Evolutionary conservation across 1,140 invertebrate genomes (phyloP).

Genomic region (Maniola jurtina): DNA sequence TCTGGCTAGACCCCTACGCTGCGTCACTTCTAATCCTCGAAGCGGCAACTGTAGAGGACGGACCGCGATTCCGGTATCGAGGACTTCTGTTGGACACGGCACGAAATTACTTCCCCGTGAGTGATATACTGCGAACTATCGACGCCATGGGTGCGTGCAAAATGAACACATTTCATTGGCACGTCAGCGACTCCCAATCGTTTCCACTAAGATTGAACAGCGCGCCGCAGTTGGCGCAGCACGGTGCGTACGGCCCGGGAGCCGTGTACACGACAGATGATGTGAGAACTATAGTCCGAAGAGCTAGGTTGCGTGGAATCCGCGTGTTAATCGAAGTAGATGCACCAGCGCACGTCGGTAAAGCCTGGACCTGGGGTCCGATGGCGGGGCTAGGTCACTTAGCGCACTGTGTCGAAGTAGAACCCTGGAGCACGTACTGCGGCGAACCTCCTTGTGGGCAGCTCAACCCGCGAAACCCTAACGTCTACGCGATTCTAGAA

Average conservation of each 20-base stretch:
- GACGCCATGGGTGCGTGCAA: slow-evolving; percentile 89
- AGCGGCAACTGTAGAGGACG: slow-evolving; percentile 80
- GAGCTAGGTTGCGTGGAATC: slow-evolving; percentile 84
- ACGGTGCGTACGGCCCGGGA: slow-evolving; percentile 86
- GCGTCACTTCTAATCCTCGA: slow-evolving; percentile 81
- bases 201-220: slow-evolving; percentile 86
- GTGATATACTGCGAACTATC: slow-evolving; percentile 84
- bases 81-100: slow-evolving; percentile 89
- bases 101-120: slow-evolving; percentile 86
- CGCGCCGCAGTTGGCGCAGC: slow-evolving; percentile 85
- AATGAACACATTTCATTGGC: slow-evolving; percentile 93
- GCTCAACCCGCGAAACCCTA: slow-evolving; percentile 88
- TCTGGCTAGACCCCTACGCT: slow-evolving; percentile 85
- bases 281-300: slow-evolving; percentile 82
- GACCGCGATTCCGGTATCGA: slow-evolving; percentile 82
- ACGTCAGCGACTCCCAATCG: slow-evolving; percentile 90
- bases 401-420: slow-evolving; percentile 85
- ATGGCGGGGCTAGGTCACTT: slow-evolving; percentile 83
- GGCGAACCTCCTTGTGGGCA: slow-evolving; percentile 92
- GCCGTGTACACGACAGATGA: slow-evolving; percentile 85
- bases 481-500: slow-evolving; percentile 85
- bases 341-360: slow-evolving; percentile 89
- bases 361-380: slow-evolving; percentile 89
- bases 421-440: slow-evolving; percentile 88
- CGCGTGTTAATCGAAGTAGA: slow-evolving; percentile 87